Conservation (phyloP, 2,888 invertebrate species). For the Parnassius glacialis region DNA sequence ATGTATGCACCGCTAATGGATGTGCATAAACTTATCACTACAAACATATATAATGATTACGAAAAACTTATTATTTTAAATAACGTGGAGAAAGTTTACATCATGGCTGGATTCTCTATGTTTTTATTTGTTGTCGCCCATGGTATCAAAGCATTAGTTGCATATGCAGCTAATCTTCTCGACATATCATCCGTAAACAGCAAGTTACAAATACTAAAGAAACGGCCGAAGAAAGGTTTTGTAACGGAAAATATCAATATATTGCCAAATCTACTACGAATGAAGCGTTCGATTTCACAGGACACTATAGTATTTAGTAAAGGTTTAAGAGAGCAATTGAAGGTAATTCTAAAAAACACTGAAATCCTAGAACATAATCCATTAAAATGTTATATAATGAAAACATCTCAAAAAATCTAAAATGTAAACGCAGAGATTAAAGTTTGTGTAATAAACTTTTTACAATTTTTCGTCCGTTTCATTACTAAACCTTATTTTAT, state of each 20-base stretch:
- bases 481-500: constrained; percentile 36
- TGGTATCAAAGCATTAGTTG: constrained; percentile 51
- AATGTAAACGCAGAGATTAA: not conserved
- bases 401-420: not conserved
- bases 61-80: constrained; percentile 51
- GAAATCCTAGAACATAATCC: constrained; percentile 39
- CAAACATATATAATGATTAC: constrained; percentile 37
- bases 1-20: constrained; percentile 57
- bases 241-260: constrained; percentile 36
- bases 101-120: constrained; percentile 65
- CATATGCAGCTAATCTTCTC: constrained; percentile 51
- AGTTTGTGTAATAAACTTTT: not conserved
- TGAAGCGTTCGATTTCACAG: constrained; percentile 62
- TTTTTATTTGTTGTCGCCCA: constrained; percentile 59
- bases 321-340: constrained; percentile 57
- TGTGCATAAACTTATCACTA: constrained; percentile 48
- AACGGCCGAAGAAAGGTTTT: constrained; percentile 26
- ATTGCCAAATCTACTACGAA: constrained; percentile 50
- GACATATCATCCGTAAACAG: constrained; percentile 36
- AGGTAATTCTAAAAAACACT: constrained; percentile 44
- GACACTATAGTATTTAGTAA: constrained; percentile 60
- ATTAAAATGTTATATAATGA: not conserved
- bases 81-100: constrained; percentile 60
- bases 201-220: constrained; percentile 10
- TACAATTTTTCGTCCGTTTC: constrained; percentile 34